Base-by-base conservation (phyloP, 92 coral and sea anemone species). In the Blastomussa wellsi region DNA sequence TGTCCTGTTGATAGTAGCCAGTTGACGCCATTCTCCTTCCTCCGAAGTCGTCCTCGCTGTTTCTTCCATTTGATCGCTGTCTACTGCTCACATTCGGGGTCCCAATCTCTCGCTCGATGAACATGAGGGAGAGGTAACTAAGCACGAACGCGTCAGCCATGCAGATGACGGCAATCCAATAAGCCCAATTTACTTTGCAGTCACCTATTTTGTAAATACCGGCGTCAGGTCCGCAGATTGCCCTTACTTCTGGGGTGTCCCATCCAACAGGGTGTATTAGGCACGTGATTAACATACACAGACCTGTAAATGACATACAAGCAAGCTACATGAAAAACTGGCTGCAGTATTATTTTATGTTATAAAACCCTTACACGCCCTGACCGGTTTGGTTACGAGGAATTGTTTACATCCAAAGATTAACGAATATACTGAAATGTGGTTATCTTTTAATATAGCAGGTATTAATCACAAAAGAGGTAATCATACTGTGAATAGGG, bases 151-250 rank as follows among this genome's bases (percentile, higher is more conserved):
- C 95, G 59, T 97, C 99, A 26, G 90, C 71, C 90, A 95, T 92
- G 80, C 97, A 95, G 14, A 97, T 89, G 59, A 97, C 76, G 3
- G 97, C 95, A 8, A 97, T 89, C 90, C 94, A 90, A 69, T 91
- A 97, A 24, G 96, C 98, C 99, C 99, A 97, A 72, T 91, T 88
- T 26, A 97, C 92, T 64, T 94, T 88, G 79, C 99, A 97, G 48
- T 73, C 72, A 20, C 99, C 99, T 14, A 91, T 78, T 59, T 90
- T 90, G 87, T 86, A 97, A 19, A 92, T 79, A 57, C 85, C 93
- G 2, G 99, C 93, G 68, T 87, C 81, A 51, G 67, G 84, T 59
- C 98, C 96, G 86, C 99, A 97, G 79, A 95, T 79, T n/a, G 82
- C 84, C 42, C 82, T 88, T 38, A 95, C 94, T 36, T 85, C 94